These are phyloP conservation scores for Dolichoris vasculosae DNA, from an alignment of 1,140 invertebrate species.

Conservation along the genomic window DNA sequence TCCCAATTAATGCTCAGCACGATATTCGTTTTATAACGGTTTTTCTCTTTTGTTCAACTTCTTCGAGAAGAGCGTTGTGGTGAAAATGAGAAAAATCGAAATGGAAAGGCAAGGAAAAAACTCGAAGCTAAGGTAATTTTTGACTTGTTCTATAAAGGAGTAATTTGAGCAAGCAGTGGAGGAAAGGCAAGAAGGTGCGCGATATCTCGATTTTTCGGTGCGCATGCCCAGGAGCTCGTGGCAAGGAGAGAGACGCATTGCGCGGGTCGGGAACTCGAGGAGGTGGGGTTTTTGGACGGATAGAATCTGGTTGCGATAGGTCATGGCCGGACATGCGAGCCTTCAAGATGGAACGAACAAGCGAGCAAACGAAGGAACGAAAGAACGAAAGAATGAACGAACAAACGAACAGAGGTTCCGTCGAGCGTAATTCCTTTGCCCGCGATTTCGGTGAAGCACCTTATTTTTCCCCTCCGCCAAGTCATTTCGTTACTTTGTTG, in stretches of 20 bases:
- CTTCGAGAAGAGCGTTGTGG: neutral
- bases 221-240: neutral
- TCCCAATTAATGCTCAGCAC: neutral
- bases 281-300: constrained; percentile 53
- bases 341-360: constrained; percentile 48
- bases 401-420: constrained; percentile 1
- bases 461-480: constrained; percentile 27
- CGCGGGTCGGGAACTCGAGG: neutral
- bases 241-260: neutral
- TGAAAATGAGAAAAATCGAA: neutral
- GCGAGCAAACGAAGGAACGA: constrained; percentile 43
- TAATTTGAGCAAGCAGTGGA: neutral
- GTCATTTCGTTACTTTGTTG: constrained; percentile 20
- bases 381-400: constrained; percentile 39
- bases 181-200: too few species aligned
- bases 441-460: constrained; percentile 31
- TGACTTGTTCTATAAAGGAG: too few species aligned
- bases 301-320: constrained; percentile 54
- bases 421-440: constrained; percentile 49
- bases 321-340: constrained; percentile 52
- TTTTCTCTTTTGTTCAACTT: too few species aligned
- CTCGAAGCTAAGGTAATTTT: too few species aligned
- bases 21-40: neutral
- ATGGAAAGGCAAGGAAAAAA: too few species aligned
- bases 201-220: neutral